Percentiles rank a stretch among this genome's conserved stretches.
These are phyloP conservation scores for Mythimna loreyi DNA, from an alignment of 2,888 invertebrate genomes.

Conservation along the genomic window DNA sequence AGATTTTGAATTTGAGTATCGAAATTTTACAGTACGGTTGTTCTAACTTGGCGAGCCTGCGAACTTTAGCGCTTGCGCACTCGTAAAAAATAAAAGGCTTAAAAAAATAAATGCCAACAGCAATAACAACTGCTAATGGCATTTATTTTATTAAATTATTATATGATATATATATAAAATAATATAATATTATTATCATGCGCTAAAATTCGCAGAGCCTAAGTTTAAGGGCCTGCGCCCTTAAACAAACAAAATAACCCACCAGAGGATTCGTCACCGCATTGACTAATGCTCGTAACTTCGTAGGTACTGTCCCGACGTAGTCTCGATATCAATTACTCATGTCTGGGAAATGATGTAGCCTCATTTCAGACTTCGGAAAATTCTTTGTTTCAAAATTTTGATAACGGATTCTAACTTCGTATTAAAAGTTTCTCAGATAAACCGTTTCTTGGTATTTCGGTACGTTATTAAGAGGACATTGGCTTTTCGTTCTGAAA, in stretches of 20 bases:
- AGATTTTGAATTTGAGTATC: too few relatives aligned
- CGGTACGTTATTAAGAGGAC: background rate
- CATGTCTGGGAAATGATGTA: background rate
- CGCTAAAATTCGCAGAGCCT: background rate
- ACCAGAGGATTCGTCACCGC: background rate
- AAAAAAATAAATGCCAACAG: too few relatives aligned
- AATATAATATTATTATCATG: too few relatives aligned
- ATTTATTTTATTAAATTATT: too few relatives aligned
- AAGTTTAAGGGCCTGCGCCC: background rate
- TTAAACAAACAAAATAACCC: background rate
- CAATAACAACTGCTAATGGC: too few relatives aligned
- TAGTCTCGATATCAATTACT: conserved; percentile 8
- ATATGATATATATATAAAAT: too few relatives aligned
- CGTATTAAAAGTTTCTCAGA: background rate
- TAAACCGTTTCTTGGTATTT: background rate
- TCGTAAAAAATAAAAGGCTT: too few relatives aligned
- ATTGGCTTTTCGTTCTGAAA: background rate
- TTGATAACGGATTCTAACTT: background rate
- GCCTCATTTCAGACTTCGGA: background rate
- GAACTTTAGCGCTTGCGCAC: too few relatives aligned
- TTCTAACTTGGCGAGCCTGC: too few relatives aligned
- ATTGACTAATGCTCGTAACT: background rate
- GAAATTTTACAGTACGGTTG: too few relatives aligned
- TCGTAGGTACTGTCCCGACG: background rate
- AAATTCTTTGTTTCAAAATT: background rate